Evolutionary conservation across 2,888 invertebrate species (phyloP).

Genomic region (Amiota mariae): DNA sequence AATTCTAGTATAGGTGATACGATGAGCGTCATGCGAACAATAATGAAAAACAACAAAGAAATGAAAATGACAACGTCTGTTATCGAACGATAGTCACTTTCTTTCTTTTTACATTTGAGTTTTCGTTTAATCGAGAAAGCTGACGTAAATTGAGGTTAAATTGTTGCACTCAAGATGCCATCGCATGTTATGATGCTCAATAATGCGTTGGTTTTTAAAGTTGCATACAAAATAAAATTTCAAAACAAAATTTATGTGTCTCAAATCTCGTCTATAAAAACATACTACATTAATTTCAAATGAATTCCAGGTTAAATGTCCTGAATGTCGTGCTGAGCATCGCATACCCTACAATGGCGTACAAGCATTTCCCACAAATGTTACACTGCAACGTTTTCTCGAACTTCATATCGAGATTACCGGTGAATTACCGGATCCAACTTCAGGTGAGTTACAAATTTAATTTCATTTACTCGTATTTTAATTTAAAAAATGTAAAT

Average conservation of each 20-base stretch:
- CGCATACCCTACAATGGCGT: conserved; percentile 96
- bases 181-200: conserved; percentile 34
- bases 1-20: background rate
- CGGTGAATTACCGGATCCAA: conserved; percentile 92
- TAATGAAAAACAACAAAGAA: background rate
- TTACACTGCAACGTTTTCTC: conserved; percentile 93
- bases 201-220: conserved; percentile 60
- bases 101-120: conserved; percentile 4
- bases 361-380: conserved; percentile 95
- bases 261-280: background rate
- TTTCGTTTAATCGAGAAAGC: background rate
- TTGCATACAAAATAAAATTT: conserved; percentile 41
- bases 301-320: conserved; percentile 89
- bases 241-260: background rate
- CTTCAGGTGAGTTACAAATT: conserved; percentile 77
- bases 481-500: no score
- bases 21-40: conserved; percentile 7
- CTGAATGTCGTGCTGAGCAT: conserved; percentile 98
- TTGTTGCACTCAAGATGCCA: conserved; percentile 57
- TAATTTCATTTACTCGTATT: no score
- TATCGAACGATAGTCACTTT: background rate
- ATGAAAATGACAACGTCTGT: background rate
- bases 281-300: conserved; percentile 16
- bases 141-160: background rate
- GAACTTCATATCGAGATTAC: conserved; percentile 95